A percentile compares a stretch with the other conserved stretches of the same genome.
Evolutionary conservation across 2,113 vertebrate species (phyloP).

Genomic region (Grantiella picta): DNA sequence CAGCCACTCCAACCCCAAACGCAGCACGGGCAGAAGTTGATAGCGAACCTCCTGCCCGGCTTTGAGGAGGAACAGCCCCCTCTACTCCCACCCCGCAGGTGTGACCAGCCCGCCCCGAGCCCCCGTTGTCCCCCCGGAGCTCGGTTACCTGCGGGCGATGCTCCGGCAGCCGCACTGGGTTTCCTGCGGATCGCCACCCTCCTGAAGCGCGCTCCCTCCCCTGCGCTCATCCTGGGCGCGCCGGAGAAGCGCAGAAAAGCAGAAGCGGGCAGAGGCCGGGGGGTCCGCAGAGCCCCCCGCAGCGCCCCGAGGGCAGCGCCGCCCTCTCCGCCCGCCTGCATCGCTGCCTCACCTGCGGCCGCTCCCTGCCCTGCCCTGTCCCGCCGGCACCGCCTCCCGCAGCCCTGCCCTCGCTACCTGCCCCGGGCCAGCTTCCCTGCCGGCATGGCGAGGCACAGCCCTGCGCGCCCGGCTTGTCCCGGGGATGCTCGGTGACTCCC

Average conservation of each 20-base stretch:
- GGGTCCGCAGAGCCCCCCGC: neutral
- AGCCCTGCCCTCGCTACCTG: neutral
- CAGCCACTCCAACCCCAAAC: neutral
- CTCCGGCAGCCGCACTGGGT: neutral
- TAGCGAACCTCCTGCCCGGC: fast-evolving
- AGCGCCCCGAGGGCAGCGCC: neutral
- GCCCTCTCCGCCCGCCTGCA: neutral
- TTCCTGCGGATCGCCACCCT: constrained; percentile 42
- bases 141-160: neutral
- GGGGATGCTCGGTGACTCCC: fast-evolving
- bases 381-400: neutral
- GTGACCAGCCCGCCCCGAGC: neutral
- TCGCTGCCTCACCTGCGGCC: neutral
- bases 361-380: neutral
- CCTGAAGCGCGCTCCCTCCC: neutral
- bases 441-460: neutral
- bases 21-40: fast-evolving
- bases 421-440: neutral
- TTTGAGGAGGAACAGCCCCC: fast-evolving
- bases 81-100: fast-evolving
- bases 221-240: neutral
- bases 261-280: neutral
- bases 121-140: neutral
- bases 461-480: neutral
- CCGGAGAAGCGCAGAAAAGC: neutral